Evolutionary conservation across 1,140 invertebrate genomes (phyloP), one percentile per base, ranked within the genome.

Genomic region (Drosophila persimilis): DNA sequence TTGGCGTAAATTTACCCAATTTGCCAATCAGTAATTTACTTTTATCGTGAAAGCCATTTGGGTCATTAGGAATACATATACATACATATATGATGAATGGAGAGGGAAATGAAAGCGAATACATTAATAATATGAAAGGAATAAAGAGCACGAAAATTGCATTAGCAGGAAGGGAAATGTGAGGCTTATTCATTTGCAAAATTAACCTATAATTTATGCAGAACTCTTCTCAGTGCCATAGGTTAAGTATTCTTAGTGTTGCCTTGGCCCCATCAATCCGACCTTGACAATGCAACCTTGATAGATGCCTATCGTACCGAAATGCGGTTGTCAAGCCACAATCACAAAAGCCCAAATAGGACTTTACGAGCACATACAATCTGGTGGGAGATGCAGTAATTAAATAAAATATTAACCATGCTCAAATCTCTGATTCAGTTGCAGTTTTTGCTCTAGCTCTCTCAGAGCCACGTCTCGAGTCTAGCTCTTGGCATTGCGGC

Each of bases 391-490:
- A 15, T 46, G 66, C 54, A 48, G 55, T 73, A 73, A 73, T 73
- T 73, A 73, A 73, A 73, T 73, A 57, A 73, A 73, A 73, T 73
- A 73, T 73, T 73, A 73, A 73, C 60, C 70, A 64, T 64, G 43
- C 46, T 55, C 58, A 67, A 56, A 48, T 26, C 65, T 8, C 17
- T 24, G 45, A 48, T 39, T 48, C 15, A 29, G 31, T 43, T 39
- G 47, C 15, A 20, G 44, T 22, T 46, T 46, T 50, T 24, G 24
- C 56, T 48, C 20, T 20, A 20, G 56, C 44, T 26, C 24, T 26
- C 24, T 26, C 20, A 20, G 5, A 29, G 35, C 46, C 46, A n/a
- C 29, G 39, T 45, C 24, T 2, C 39, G n/a, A n/a, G 29, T 22
- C 11, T 26, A 22, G 31, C 56, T 20, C 15, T 17, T 22, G 2